phyloP scores from a whole-genome alignment of 2,113 vertebrate genomes.

The Engystomops pustulosus region DNA sequence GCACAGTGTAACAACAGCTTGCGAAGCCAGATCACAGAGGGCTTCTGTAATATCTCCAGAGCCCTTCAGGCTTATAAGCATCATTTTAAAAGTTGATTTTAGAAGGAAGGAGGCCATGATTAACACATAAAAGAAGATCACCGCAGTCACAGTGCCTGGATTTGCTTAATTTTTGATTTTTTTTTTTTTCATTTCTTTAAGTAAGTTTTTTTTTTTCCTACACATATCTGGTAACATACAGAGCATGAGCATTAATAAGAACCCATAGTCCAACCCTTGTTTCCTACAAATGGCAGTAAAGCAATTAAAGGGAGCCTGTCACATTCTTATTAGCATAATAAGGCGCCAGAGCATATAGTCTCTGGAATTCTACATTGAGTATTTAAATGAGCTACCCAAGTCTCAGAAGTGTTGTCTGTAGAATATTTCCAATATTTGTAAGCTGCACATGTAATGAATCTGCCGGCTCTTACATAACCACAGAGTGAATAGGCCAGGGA shows the following conservation, averaged over 20 bases:
- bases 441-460: not conserved
- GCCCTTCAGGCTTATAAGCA: no score
- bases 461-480: not conserved
- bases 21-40: no score
- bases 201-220: not conserved
- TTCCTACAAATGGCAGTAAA: not conserved
- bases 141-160: no score
- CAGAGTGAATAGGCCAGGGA: not conserved
- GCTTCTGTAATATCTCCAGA: no score
- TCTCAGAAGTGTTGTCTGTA: not conserved
- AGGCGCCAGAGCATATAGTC: not conserved
- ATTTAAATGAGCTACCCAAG: slow-evolving; percentile 10
- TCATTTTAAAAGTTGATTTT: no score
- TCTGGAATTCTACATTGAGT: not conserved
- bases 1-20: no score
- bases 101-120: no score
- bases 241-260: not conserved
- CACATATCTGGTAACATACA: not conserved
- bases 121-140: no score
- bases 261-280: not conserved
- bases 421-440: not conserved
- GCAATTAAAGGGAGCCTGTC: slow-evolving; percentile 15
- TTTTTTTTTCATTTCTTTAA: no score
- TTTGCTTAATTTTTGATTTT: no score
- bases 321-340: slow-evolving; percentile 26